Conservation (phyloP, 2,113 vertebrate genomes). For the Heliornis fulica region DNA sequence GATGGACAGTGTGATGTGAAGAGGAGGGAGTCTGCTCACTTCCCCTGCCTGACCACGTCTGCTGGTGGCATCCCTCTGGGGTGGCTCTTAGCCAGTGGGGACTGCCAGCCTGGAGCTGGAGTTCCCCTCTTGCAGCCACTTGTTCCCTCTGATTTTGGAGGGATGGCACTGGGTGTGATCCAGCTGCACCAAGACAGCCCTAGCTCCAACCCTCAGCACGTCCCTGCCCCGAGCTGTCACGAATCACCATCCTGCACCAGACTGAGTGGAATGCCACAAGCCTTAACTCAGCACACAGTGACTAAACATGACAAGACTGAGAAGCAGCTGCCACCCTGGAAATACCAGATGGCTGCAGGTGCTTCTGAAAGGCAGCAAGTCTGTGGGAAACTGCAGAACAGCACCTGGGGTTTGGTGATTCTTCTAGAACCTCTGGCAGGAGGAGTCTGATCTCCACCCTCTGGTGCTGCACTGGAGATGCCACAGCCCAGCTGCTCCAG, state of each 20-base stretch:
- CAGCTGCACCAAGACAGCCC: not conserved
- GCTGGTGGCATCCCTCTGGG: not conserved
- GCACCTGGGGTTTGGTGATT: not conserved
- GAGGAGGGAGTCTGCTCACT: not conserved
- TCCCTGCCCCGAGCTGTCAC: not conserved
- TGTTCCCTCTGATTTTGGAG: not conserved
- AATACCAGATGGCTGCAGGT: not conserved
- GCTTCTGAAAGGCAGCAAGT: not conserved
- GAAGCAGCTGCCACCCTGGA: not conserved
- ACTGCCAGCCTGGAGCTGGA: not conserved
- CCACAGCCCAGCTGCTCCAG: not conserved
- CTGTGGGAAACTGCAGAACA: not conserved
- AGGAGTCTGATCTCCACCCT: fast-evolving
- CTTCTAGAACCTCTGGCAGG: not conserved
- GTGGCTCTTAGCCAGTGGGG: not conserved
- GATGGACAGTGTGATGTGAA: fast-evolving
- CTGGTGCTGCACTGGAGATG: fast-evolving
- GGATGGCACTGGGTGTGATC: not conserved
- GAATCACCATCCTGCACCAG: not conserved
- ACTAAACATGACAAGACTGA: not conserved
- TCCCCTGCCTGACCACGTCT: not conserved
- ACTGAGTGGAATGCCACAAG: not conserved
- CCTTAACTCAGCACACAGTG: fast-evolving
- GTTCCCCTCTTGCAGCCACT: fast-evolving
- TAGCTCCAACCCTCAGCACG: not conserved